Conservation (phyloP, 2,113 vertebrate genomes). For the Macroglossus sobrinus region DNA sequence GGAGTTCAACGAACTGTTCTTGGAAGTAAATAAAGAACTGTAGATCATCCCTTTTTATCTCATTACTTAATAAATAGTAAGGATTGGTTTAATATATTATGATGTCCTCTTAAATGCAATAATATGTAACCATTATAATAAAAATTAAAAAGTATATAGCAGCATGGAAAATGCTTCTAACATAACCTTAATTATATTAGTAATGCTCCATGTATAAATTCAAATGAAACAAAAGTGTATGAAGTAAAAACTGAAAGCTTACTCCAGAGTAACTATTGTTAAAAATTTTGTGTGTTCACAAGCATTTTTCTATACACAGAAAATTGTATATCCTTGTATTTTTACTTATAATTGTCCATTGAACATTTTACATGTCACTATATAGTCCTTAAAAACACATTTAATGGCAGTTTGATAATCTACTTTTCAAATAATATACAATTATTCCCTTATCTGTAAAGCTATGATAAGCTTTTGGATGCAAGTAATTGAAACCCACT, state of each 20-base stretch:
- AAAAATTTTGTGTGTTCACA: neutral
- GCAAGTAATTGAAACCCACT: neutral
- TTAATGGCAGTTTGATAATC: neutral
- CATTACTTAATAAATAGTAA: neutral
- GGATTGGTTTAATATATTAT: neutral
- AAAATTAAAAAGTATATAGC: slow-evolving; percentile 38
- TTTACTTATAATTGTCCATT: neutral
- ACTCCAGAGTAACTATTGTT: neutral
- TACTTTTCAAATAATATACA: neutral
- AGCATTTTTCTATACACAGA: neutral
- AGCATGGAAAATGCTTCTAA: neutral
- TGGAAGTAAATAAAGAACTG: neutral
- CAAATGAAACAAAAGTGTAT: neutral
- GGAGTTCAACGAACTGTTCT: neutral
- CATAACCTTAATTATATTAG: neutral
- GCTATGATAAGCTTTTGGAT: neutral
- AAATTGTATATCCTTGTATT: neutral
- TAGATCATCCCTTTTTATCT: neutral
- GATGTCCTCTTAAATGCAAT: neutral
- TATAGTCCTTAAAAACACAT: neutral
- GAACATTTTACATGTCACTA: neutral
- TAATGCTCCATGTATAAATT: neutral
- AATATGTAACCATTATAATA: slow-evolving; percentile 2
- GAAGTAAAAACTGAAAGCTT: slow-evolving; percentile 21
- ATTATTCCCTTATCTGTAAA: neutral